Conservation (phyloP, 1,140 invertebrate species). For the Drosophila ficusphila region DNA sequence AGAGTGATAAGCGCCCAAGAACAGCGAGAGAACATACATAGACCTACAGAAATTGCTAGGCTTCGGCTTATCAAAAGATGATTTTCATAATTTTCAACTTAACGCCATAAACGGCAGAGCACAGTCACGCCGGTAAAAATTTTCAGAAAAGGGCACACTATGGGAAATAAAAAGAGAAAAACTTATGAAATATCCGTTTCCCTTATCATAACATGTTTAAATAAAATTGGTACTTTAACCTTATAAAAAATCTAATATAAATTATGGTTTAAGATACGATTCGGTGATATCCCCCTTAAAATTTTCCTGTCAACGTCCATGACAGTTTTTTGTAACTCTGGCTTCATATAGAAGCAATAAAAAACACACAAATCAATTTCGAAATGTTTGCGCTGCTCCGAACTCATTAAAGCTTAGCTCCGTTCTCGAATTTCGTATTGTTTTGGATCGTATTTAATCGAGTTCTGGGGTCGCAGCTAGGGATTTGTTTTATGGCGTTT, state of each 20-base stretch:
- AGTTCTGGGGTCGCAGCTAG: neutral
- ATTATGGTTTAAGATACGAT: too few relatives aligned
- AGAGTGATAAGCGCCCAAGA: constrained; percentile 61
- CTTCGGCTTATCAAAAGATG: constrained; percentile 15
- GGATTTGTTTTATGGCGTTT: constrained; percentile 12
- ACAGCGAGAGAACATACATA: constrained; percentile 9
- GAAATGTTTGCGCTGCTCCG: constrained; percentile 1
- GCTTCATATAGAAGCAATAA: constrained; percentile 3
- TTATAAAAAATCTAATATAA: too few relatives aligned
- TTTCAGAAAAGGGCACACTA: neutral
- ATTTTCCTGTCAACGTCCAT: neutral
- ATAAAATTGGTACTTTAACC: neutral
- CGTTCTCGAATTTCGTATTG: constrained; percentile 2
- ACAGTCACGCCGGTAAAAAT: constrained; percentile 4
- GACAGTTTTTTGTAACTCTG: neutral
- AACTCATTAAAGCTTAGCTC: neutral
- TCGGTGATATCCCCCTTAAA: neutral
- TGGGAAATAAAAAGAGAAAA: neutral
- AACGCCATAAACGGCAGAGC: neutral
- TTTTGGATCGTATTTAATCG: constrained; percentile 13
- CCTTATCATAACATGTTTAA: too few relatives aligned
- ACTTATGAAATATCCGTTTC: too few relatives aligned
- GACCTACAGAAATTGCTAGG: constrained; percentile 15
- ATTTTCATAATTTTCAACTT: constrained; percentile 10
- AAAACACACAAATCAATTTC: constrained; percentile 10